Evolutionary conservation across 2,888 invertebrate genomes (phyloP), one percentile per base, ranked within the genome.

Genomic region (Cantharis flavilabris): DNA sequence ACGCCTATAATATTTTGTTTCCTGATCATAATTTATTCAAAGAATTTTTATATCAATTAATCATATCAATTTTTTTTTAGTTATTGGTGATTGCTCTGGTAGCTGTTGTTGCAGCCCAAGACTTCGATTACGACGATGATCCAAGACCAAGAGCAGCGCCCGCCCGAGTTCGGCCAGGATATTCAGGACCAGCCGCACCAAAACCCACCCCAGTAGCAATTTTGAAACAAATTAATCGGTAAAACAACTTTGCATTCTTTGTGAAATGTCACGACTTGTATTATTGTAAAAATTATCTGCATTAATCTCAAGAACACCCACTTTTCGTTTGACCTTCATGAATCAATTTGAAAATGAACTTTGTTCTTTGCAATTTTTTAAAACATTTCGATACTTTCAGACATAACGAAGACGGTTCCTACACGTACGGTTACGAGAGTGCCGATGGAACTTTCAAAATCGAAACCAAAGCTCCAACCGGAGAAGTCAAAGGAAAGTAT

Each of bases 401-500:
- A 86, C 96, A 96, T 89, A 96, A 96, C 84, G 96, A 96, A 86
- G 96, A 96, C 86, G 96, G 96, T 73, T 96, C 96, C 0, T 97
- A 97, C 89, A 97, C 97, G 0, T 97, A 96, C 84, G 96, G 96
- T 0, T 97, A 96, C 87, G 97, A 97, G 86, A 94, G 94, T 3
- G 96, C 92, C 30, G 97, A 97, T 86, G 97, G 96, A 62, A 94
- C 95, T 5, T 96, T 96, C 90, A 96, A 96, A 89, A 96, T 96
- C 84, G 97, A 96, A 88, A 96, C 96, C 10, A 96, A 96, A 87
- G 89, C 93, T 18, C 91, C 93, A 0, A 91, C 91, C 7, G 96
- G 96, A 0, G 96, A 96, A 83, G 96, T 96, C 10, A 95, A 94
- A 88, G 97, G 97, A 82, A 97, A 97, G 87, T 97, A 97, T 86